A percentile compares a stretch with the other conserved stretches of the same genome.
Conservation (phyloP, 2,797 vertebrate species). For the Tenualosa thibaudeaui region DNA sequence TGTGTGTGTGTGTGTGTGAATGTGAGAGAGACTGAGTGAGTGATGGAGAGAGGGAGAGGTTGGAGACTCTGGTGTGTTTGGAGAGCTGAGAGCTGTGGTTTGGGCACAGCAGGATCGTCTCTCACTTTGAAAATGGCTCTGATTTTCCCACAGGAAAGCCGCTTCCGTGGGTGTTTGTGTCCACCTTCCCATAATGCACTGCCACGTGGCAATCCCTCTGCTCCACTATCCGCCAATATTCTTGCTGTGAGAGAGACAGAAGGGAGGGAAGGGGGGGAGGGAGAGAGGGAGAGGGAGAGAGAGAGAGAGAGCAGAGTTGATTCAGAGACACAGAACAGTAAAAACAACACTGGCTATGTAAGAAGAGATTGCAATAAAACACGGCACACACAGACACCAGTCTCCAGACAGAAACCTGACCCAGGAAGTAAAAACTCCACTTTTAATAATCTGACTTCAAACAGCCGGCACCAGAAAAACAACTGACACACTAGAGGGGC, state of each 20-base stretch:
- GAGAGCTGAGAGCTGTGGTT: background rate
- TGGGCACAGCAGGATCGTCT: background rate
- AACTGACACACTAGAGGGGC: background rate
- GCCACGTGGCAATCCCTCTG: slow-evolving; percentile 97
- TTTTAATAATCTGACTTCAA: slow-evolving; percentile 14
- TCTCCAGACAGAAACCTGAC: slow-evolving; percentile 8
- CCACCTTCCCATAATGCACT: slow-evolving; percentile 97
- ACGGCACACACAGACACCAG: background rate
- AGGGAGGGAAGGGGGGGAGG: background rate
- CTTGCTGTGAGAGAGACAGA: slow-evolving; percentile 79
- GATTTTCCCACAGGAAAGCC: slow-evolving; percentile 98
- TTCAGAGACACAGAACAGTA: background rate
- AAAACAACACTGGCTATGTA: background rate
- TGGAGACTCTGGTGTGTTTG: background rate
- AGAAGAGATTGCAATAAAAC: background rate
- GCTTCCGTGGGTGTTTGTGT: slow-evolving; percentile 97
- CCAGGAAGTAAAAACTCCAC: background rate
- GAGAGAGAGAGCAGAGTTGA: background rate
- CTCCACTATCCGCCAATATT: slow-evolving; percentile 96
- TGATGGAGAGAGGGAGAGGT: background rate
- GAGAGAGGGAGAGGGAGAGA: background rate
- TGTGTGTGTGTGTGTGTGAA: too few relatives aligned
- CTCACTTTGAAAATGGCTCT: slow-evolving; percentile 97
- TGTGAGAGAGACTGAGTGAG: background rate
- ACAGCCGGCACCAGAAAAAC: background rate